These are phyloP conservation scores for Brachionus calyciflorus DNA, from an alignment of 1,140 invertebrate genomes.

Conservation along the genomic window DNA sequence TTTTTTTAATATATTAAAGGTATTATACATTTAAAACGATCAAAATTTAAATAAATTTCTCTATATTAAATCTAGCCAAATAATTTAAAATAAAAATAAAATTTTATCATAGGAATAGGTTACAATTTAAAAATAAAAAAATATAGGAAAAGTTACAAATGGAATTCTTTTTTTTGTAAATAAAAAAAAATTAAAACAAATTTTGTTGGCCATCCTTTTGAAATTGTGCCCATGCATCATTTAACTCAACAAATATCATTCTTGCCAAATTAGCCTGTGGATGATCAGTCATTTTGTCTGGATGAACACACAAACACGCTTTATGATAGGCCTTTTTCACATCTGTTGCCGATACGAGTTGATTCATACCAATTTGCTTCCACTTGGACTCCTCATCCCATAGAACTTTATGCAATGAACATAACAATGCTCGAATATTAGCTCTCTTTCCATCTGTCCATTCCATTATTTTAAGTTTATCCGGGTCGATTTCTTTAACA, in stretches of 20 bases:
- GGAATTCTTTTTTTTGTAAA: background rate
- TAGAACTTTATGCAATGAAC: constrained; percentile 85
- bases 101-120: too few relatives aligned
- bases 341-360: constrained; percentile 80
- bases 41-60: too few relatives aligned
- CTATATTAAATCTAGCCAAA: too few relatives aligned
- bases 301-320: constrained; percentile 92
- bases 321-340: constrained; percentile 93
- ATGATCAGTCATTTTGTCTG: constrained; percentile 71
- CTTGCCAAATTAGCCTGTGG: constrained; percentile 74
- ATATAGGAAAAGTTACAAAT: background rate
- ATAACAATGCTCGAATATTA: constrained; percentile 89
- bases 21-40: too few relatives aligned
- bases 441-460: constrained; percentile 93
- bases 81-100: too few relatives aligned
- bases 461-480: constrained; percentile 76
- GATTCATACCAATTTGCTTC: constrained; percentile 87
- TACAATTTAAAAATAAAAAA: too few relatives aligned
- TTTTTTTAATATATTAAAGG: too few relatives aligned
- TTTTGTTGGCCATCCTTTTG: constrained; percentile 71
- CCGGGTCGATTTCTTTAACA: constrained; percentile 71
- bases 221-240: constrained; percentile 96
- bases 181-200: constrained; percentile 2
- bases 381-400: constrained; percentile 86
- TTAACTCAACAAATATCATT: constrained; percentile 96